phyloP scores from a whole-genome alignment of 35 echinoderm and acorn worm species.

The Eucidaris tribuloides region DNA sequence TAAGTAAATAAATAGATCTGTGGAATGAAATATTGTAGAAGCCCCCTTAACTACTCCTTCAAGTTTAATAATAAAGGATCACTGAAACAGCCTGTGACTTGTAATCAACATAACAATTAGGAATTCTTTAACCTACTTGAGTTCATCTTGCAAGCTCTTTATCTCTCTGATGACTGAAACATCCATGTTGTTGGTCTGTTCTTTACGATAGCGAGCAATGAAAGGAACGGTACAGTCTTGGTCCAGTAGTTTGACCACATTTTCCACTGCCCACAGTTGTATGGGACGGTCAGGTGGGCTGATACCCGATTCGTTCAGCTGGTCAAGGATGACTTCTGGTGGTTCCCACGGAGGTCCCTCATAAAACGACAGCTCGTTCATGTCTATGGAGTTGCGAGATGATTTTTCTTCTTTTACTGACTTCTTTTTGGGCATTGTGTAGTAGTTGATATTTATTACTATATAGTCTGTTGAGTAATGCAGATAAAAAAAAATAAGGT shows the following conservation, averaged over 20 bases:
- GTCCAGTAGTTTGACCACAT: constrained; percentile 46
- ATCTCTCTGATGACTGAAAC: constrained; percentile 52
- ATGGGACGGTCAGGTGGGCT: neutral
- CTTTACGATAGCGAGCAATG: constrained; percentile 69
- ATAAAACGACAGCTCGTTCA: constrained; percentile 23
- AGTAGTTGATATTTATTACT: too few relatives aligned
- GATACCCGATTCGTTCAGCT: constrained; percentile 18
- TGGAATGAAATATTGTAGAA: neutral
- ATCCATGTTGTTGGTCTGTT: constrained; percentile 61
- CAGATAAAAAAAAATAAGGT: too few relatives aligned
- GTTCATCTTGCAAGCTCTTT: constrained; percentile 11
- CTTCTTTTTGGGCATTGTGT: too few relatives aligned
- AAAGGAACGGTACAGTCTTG: constrained; percentile 64
- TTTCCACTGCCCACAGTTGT: constrained; percentile 1
- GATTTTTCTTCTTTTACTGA: too few relatives aligned
- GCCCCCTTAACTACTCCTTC: neutral
- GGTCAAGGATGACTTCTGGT: neutral
- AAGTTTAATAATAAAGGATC: neutral
- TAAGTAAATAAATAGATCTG: neutral
- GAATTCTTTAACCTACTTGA: constrained; percentile 30
- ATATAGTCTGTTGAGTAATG: too few relatives aligned
- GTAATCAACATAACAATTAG: neutral
- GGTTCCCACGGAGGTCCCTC: constrained; percentile 24
- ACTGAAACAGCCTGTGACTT: neutral
- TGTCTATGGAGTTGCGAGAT: too few relatives aligned